A percentile compares a stretch with the other conserved stretches of the same genome.
These are phyloP conservation scores for Andrena haemorrhoa DNA, from an alignment of 2,888 invertebrate genomes.

Conservation along the genomic window DNA sequence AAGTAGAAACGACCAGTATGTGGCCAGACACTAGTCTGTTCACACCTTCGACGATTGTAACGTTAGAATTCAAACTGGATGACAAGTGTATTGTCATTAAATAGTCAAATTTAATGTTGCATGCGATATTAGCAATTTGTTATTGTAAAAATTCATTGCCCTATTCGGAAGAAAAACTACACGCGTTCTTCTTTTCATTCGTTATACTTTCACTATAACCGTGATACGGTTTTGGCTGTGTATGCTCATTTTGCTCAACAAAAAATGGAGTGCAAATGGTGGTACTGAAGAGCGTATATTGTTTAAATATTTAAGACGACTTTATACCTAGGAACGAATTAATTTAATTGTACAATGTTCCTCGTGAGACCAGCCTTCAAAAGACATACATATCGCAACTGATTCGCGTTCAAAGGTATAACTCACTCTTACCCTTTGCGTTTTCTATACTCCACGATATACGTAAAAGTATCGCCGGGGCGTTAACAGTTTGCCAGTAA, in stretches of 20 bases:
- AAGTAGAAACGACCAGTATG: not conserved
- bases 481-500: not conserved
- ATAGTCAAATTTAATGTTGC: not conserved
- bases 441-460: not conserved
- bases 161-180: not conserved
- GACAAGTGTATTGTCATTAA: not conserved
- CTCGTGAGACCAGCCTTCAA: no score
- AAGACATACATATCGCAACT: no score
- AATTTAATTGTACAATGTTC: not conserved
- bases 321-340: not conserved
- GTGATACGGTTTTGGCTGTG: no score
- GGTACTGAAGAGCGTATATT: no score
- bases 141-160: not conserved
- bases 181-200: not conserved
- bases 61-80: not conserved
- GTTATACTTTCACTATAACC: not conserved
- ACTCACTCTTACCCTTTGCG: not conserved
- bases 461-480: constrained; percentile 9
- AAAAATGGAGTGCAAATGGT: no score
- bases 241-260: no score
- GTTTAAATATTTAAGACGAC: no score
- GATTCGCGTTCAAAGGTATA: no score
- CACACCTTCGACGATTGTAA: no score
- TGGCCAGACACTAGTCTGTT: not conserved
- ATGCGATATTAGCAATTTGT: not conserved